phyloP scores from a whole-genome alignment of 2,797 vertebrate genomes.

The Pachyuromys duprasi region DNA sequence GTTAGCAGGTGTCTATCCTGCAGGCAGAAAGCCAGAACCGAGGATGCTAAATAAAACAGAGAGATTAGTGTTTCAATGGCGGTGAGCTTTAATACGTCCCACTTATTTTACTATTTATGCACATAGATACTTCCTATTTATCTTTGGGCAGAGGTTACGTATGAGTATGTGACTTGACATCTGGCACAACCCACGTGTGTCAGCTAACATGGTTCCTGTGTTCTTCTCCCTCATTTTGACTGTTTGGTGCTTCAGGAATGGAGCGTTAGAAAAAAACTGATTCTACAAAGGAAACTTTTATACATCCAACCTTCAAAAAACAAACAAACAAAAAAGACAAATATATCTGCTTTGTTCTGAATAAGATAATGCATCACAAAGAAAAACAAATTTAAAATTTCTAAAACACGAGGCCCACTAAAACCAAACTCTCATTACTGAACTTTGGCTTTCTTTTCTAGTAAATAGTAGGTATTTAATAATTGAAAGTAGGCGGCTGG shows the following conservation, averaged over 20 bases:
- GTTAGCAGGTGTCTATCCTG: not conserved
- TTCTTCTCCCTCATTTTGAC: not conserved
- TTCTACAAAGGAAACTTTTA: not conserved
- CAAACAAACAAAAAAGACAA: not conserved
- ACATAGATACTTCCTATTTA: not conserved
- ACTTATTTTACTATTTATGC: not conserved
- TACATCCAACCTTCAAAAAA: not conserved
- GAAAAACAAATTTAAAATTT: not conserved
- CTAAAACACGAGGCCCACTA: not conserved
- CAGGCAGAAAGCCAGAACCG: not conserved
- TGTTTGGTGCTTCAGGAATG: not conserved
- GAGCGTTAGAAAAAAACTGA: not conserved
- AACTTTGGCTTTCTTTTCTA: not conserved
- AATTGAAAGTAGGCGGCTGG: not conserved
- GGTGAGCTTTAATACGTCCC: not conserved
- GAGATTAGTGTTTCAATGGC: not conserved
- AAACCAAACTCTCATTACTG: not conserved
- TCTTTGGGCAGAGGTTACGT: not conserved
- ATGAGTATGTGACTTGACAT: not conserved
- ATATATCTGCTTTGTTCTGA: slow-evolving; percentile 21
- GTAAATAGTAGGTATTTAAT: not conserved
- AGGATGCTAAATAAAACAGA: not conserved
- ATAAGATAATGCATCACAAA: not conserved
- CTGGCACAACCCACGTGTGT: not conserved
- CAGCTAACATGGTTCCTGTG: not conserved